Evolutionary conservation across 2,113 vertebrate genomes (phyloP), one percentile per base, ranked within the genome.

Genomic region (Nothocercus julius): DNA sequence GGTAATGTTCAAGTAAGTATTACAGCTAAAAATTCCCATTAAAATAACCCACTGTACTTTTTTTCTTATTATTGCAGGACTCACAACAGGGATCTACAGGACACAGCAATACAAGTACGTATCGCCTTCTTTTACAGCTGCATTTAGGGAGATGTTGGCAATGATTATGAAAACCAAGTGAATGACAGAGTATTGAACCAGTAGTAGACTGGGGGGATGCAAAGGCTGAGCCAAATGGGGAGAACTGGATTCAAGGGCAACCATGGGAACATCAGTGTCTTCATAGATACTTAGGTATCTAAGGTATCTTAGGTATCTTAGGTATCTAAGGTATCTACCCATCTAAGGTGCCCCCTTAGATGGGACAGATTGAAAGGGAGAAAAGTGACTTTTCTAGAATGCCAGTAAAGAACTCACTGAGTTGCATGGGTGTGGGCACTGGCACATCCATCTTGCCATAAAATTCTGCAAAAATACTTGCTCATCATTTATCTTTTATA

Each of bases 81-180:
- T 95, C 97, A 77, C 98, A 98, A 87, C 97, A 98, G 79, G 97
- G 96, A 80, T 96, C 96, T 83, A 97, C 97, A 28, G 97, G 98
- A 96, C 98, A 98, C 90, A 98, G 97, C 97, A 99, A 98, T 96
- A 98, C 98, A 97, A 98, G 99, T 99, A 98, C 98, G 98, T 97
- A 96, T 82, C 36, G 18, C 70, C 30, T 72, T 25, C 68, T 63
- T 92, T 89, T 89, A n/a, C 47, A 81, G 16, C 25, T 96, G 63
- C 24, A 2, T 72, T 87, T 66, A 32, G 66, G 79, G 49, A 84
- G 22, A 70, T 19, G 14, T 47, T 80, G 79, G 40, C 53, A 82
- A 40, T 44, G 49, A 45, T 36, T 70, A 16, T 63, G 77, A 27
- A 40, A 85, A 82, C 68, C 4, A 68, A n/a, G 36, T 20, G 54